Evolutionary conservation across 2,888 invertebrate genomes (phyloP).

Genomic region (Drosophila parthenogenetica): DNA sequence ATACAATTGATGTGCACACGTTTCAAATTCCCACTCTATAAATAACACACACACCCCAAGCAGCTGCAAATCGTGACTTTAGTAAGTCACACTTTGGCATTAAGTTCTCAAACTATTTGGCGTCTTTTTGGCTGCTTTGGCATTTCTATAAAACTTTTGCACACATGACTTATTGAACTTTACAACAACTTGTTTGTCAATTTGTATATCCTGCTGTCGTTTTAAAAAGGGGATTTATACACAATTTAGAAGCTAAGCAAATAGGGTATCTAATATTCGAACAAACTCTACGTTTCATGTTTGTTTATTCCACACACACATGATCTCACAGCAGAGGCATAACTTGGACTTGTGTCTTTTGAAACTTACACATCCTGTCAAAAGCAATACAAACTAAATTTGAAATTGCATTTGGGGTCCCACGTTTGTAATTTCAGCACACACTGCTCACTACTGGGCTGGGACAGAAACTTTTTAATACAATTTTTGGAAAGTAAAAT

Average conservation of each 20-base stretch:
- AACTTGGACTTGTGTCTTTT: conserved; percentile 63
- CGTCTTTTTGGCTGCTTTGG: conserved; percentile 9
- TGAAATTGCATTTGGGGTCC: conserved; percentile 53
- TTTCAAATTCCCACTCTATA: conserved; percentile 37
- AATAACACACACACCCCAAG: conserved; percentile 30
- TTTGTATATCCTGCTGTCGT: conserved; percentile 26
- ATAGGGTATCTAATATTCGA: conserved; percentile 5
- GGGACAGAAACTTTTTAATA: conserved; percentile 70
- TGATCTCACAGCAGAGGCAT: conserved; percentile 60
- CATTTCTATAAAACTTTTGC: conserved; percentile 20
- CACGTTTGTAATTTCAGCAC: conserved; percentile 50
- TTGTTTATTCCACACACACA: conserved; percentile 30
- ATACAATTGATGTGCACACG: conserved; percentile 52
- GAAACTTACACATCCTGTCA: conserved; percentile 59
- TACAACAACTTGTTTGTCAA: conserved; percentile 24
- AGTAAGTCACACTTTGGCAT: conserved; percentile 21
- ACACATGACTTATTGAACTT: conserved; percentile 47
- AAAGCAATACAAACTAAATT: conserved; percentile 29
- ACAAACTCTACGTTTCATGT: neutral
- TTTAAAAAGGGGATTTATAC: no score
- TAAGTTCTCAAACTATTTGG: conserved; percentile 24
- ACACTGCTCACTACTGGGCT: conserved; percentile 24
- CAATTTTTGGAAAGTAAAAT: conserved; percentile 49
- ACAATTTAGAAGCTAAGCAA: no score
- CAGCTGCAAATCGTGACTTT: conserved; percentile 19